A percentile compares a stretch with the other conserved stretches of the same genome.
phyloP scores from a whole-genome alignment of 1,140 invertebrate species.

The Drosophila bocki region DNA sequence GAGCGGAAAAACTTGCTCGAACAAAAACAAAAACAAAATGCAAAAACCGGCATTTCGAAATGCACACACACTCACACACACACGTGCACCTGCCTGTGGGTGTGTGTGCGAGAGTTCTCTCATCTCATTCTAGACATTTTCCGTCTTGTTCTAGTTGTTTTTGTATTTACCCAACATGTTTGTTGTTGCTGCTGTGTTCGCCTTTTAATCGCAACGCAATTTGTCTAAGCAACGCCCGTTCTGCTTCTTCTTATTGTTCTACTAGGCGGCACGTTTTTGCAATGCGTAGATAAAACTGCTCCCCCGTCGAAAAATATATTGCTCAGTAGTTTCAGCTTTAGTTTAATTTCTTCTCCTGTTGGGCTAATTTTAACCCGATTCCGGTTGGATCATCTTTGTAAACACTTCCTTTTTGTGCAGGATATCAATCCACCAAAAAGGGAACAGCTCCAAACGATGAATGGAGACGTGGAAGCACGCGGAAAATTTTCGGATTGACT shows the following conservation, averaged over 20 bases:
- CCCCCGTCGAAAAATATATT: conserved; percentile 33
- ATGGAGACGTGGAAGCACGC: conserved; percentile 26
- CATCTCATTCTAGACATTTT: conserved; percentile 18
- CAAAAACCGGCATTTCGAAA: conserved; percentile 76
- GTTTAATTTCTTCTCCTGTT: conserved; percentile 19
- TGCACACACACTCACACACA: conserved; percentile 15
- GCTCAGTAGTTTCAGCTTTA: conserved; percentile 15
- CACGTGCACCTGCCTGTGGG: conserved; percentile 15
- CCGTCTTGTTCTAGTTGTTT: conserved; percentile 21
- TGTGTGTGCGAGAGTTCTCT: conserved; percentile 30
- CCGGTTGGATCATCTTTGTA: conserved; percentile 45
- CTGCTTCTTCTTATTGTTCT: conserved; percentile 55
- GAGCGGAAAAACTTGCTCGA: conserved; percentile 55
- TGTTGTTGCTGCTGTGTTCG: conserved; percentile 42
- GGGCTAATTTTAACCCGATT: conserved; percentile 66
- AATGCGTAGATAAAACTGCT: conserved; percentile 68
- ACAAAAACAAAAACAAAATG: conserved; percentile 60
- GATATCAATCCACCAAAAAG: conserved; percentile 5
- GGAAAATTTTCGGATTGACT: conserved; percentile 36
- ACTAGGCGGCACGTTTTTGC: conserved; percentile 66
- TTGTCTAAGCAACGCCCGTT: conserved; percentile 79
- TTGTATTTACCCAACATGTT: conserved; percentile 80
- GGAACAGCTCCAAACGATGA: conserved; percentile 16
- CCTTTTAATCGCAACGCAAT: conserved; percentile 80
- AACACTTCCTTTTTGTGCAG: conserved; percentile 24